Base-by-base conservation (phyloP, 1,140 invertebrate species). In the Drosophila nebulosa region DNA sequence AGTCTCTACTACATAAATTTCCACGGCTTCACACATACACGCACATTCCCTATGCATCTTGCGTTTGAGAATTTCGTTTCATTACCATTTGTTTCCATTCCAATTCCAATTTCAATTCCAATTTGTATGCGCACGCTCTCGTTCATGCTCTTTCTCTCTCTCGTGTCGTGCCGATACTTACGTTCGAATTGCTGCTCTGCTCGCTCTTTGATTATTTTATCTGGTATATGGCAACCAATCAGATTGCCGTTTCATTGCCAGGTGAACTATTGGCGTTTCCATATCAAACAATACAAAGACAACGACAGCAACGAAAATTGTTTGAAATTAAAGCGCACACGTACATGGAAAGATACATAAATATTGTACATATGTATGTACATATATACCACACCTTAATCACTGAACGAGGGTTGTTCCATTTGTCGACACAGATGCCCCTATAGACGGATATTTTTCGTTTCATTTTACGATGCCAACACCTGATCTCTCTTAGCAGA, bases 51-150 rank as follows among this genome's bases (percentile, higher is more conserved):
- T 22, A 42, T 35, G 21, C 16, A 60, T 22, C 22, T 56, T 50
- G 10, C 16, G 63, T n/a, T 24, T 21, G 50, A 46, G 4, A 7
- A 46, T 72, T 80, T 79, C 46, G 83, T 86, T 88, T 74, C 83
- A 53, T 64, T 86, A 68, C 83, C 78, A 74, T 60, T 75, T 73
- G 64, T 85, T 85, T 64, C 62, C 63, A 64, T 79, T 69, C 42
- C 78, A 64, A 71, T 74, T 84, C 56, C 75, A 67, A 67, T 69
- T 76, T 73, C 73, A 58, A 69, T 67, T 80, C 72, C 64, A 75
- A 79, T 72, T 79, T 84, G 62, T 66, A 69, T 88, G 81, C 81
- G 81, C 81, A 85, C 77, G 71, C 81, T 84, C 79, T 83, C 79
- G 35, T 60, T 61, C 51, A 35, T 60, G 24, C 62, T 14, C 6